Base-by-base conservation (phyloP, 2,888 invertebrate genomes). In the Clanis bilineata region DNA sequence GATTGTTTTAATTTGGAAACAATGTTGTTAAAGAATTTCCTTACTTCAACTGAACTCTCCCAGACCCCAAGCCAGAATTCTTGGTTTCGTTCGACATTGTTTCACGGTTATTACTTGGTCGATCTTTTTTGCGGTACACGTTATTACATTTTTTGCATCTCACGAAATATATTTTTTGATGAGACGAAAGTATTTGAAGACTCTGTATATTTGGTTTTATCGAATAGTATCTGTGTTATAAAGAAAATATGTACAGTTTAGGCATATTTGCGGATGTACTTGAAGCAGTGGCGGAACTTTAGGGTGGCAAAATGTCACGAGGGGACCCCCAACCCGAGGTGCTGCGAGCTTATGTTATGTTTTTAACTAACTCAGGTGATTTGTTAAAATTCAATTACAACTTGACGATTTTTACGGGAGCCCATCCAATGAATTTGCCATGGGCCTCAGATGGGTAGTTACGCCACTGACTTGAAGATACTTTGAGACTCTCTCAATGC, bases 1-100 rank as follows among this genome's bases (percentile, higher is more conserved):
- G 90, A 90, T 92, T 90, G 91, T 92, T 91, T 91, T 90, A 91
- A 91, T 91, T 91, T 90, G 83, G 88, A 86, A 91, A 92, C 92
- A 91, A 90, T 90, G 90, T 90, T 90, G 84, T 76, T 80, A 79
- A 90, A 90, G 90, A 90, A 90, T 90, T 86, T 84, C 80, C 86
- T 82, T 83, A 83, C 87, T 88, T 79, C 75, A 79, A 86, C 79
- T 83, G 76, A 84, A 85, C 85, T 85, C 68, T 76, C 78, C 77
- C 75, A 76, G 85, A 86, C 85, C 88, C 83, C 83, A 86, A 89
- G 86, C 87, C 88, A 83, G 82, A 86, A 90, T 90, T 90, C 89
- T 89, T 90, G 87, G 88, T 90, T 85, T 84, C 77, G 76, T 81
- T 85, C 76, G 77, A 84, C 84, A 88, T 89, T 90, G 90, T 90